phyloP scores from a whole-genome alignment of 2,888 invertebrate species.

The Gnatocerus cornutus region DNA sequence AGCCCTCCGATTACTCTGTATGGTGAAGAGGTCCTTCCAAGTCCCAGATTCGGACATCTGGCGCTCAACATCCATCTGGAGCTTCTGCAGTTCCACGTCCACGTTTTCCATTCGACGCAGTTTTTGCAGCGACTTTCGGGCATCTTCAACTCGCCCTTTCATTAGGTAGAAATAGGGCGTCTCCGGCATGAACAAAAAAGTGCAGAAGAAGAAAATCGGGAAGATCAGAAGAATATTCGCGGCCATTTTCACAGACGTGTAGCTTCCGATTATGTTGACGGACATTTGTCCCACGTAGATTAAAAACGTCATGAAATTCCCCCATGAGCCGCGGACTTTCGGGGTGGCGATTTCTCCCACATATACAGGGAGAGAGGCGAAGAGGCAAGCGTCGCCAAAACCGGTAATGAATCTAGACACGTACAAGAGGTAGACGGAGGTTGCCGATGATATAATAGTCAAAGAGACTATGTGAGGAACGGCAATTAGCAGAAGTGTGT shows the following conservation, averaged over 20 bases:
- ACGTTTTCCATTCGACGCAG: slow-evolving; percentile 58
- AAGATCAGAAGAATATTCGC: slow-evolving; percentile 75
- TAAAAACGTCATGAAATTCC: slow-evolving; percentile 58
- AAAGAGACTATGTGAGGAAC: slow-evolving; percentile 60
- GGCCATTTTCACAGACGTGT: slow-evolving; percentile 72
- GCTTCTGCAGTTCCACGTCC: slow-evolving; percentile 56
- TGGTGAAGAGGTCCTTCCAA: slow-evolving; percentile 62
- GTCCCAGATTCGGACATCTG: slow-evolving; percentile 64
- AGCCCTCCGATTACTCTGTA: slow-evolving; percentile 61
- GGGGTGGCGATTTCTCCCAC: slow-evolving; percentile 63
- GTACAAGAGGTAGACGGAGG: slow-evolving; percentile 61
- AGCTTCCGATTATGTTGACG: slow-evolving; percentile 74
- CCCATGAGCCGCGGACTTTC: slow-evolving; percentile 62
- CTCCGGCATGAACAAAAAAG: slow-evolving; percentile 79
- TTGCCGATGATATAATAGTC: slow-evolving; percentile 57
- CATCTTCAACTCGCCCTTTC: slow-evolving; percentile 58
- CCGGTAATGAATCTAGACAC: slow-evolving; percentile 60
- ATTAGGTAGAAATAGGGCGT: slow-evolving; percentile 62
- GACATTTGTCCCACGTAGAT: slow-evolving; percentile 60
- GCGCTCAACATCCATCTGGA: slow-evolving; percentile 60
- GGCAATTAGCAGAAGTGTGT: slow-evolving; percentile 55
- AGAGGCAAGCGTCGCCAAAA: slow-evolving; percentile 60
- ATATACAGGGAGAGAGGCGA: slow-evolving; percentile 60
- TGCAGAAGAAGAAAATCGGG: slow-evolving; percentile 74
- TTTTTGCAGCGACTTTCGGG: slow-evolving; percentile 57